These are phyloP conservation scores for Aurelia aurita DNA, from an alignment of 30 jellyfish, hydroid and myxozoan species.

Conservation along the genomic window DNA sequence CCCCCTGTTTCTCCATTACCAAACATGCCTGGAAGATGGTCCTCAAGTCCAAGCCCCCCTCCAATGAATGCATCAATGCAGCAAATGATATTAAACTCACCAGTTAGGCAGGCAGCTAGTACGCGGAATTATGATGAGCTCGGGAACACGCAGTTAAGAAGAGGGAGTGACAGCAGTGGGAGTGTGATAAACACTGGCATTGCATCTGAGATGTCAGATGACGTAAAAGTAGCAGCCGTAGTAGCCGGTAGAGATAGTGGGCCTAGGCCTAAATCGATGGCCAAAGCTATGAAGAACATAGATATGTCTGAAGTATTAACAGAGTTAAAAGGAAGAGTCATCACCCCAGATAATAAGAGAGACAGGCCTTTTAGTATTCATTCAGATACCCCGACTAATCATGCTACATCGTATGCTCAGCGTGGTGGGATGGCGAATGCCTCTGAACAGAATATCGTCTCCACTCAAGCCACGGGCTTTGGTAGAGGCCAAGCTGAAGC, in stretches of 20 bases:
- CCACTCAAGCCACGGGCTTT: background rate
- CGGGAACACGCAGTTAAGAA: background rate
- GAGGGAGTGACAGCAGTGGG: background rate
- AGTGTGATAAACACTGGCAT: slow-evolving; percentile 42
- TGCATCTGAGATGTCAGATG: slow-evolving; percentile 71
- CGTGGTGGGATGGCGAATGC: background rate
- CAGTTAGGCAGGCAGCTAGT: slow-evolving; percentile 43
- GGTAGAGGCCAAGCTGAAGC: slow-evolving; percentile 1
- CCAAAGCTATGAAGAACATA: slow-evolving; percentile 4
- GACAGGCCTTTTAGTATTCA: slow-evolving; percentile 48
- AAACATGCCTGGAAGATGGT: background rate
- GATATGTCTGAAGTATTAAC: slow-evolving; percentile 60
- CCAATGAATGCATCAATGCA: slow-evolving; percentile 14
- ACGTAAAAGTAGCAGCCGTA: slow-evolving; percentile 61
- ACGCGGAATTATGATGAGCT: slow-evolving; percentile 30
- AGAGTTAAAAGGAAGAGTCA: slow-evolving; percentile 52
- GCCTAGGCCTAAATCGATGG: slow-evolving; percentile 12
- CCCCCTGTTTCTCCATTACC: slow-evolving; percentile 1
- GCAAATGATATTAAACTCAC: slow-evolving; percentile 36
- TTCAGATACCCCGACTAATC: slow-evolving; percentile 37
- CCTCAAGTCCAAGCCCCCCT: slow-evolving; percentile 29
- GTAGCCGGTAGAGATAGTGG: slow-evolving; percentile 33
- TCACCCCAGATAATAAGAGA: slow-evolving; percentile 1
- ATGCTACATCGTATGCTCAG: slow-evolving; percentile 19
- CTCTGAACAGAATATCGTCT: background rate